Evolutionary conservation across 2,113 vertebrate genomes (phyloP).

Genomic region (Rhizomys pruinosus): DNA sequence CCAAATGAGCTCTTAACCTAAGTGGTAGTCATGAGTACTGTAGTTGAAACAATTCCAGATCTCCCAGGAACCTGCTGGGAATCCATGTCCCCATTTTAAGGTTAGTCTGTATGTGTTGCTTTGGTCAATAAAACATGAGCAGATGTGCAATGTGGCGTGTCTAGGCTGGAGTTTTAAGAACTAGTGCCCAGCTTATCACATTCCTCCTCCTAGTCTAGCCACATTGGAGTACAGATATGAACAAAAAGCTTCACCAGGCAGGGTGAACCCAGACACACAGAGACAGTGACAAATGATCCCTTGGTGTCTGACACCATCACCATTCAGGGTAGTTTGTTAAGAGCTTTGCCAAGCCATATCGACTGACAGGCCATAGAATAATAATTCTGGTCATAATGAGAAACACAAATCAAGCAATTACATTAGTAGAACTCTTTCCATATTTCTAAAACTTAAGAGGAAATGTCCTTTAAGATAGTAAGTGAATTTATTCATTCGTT

Average conservation of each 20-base stretch:
- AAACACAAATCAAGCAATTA: background rate
- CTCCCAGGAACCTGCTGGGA: background rate
- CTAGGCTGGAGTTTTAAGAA: slow-evolving; percentile 1
- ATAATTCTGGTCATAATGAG: background rate
- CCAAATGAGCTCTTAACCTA: background rate
- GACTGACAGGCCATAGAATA: background rate
- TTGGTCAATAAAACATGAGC: slow-evolving; percentile 47
- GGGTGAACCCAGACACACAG: background rate
- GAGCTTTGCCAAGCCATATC: background rate
- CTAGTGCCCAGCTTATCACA: background rate
- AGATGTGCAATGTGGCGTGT: background rate
- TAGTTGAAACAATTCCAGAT: background rate
- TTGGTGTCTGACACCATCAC: background rate
- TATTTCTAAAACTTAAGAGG: background rate
- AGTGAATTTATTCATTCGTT: background rate
- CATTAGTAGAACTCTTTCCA: background rate
- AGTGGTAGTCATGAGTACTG: background rate
- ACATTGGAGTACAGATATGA: background rate
- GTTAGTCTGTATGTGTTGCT: background rate
- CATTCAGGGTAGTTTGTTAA: background rate
- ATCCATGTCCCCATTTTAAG: background rate
- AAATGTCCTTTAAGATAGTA: slow-evolving; percentile 8
- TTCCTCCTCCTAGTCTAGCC: background rate
- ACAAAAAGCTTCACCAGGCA: background rate
- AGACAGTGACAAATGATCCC: background rate